Base-by-base conservation (phyloP, 1,140 invertebrate genomes). In the Aphis gossypii region DNA sequence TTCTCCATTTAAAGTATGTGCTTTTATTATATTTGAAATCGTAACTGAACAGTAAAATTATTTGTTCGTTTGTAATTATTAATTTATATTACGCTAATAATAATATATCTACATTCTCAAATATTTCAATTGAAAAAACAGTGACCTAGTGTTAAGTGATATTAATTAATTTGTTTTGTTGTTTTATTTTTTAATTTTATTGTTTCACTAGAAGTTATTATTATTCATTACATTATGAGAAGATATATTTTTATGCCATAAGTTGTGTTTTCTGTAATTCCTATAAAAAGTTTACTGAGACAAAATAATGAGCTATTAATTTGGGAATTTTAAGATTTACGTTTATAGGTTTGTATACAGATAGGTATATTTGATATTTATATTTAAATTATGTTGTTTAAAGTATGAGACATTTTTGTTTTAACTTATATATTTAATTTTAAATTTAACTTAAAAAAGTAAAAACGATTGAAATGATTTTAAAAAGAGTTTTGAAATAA, bases 271-370 rank as follows among this genome's bases (percentile, higher is more conserved):
- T 35, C 14, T 82, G 7, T 20, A 82, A 38, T 38, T 3, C 1
- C 14, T n/a, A 35, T 83, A 38, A 23, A 38, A 38, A 83, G 6
- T 38, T 38, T 38, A 38, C 44, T 1, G 14, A 48, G 6, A 46
- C 21, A n/a, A 48, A 88, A 88, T 87, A 51, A n/a, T 51, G n/a
- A 20, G 44, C n/a, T 51, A 88, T 88, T 51, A 51, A 51, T 88
- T 88, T 20, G 30, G 35, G n/a, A 35, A 41, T 41, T 38, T 83
- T 44, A 41, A 87, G 86, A 30, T 88, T n/a, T 30, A 88, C 20
- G 25, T 86, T 86, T n/a, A 46, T 86, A 7, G 84, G 84, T 87
- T 11, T n/a, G 44, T n/a, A 48, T 20, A 1, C 30, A n/a, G 30
- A 87, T 87, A n/a, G 30, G 48, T 87, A 87, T 48, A 87, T 48